Percentiles rank a stretch among this genome's conserved stretches.
These are phyloP conservation scores for Astropecten irregularis DNA, from an alignment of 53 echinoderm and acorn worm genomes.

Conservation along the genomic window DNA sequence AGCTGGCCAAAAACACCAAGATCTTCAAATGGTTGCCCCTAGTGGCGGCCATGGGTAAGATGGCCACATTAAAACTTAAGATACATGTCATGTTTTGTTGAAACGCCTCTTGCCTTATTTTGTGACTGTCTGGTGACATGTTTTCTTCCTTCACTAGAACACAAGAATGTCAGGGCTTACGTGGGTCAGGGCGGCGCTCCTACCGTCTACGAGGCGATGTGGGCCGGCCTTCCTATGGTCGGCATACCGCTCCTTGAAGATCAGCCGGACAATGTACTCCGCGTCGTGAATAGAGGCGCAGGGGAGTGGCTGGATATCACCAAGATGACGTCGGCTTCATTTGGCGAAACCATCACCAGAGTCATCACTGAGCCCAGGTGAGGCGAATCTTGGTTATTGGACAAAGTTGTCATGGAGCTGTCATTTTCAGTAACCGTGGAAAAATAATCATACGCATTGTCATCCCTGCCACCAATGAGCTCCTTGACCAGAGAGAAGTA, in stretches of 20 bases:
- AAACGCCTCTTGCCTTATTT: background rate
- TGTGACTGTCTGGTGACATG: background rate
- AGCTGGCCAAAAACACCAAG: background rate
- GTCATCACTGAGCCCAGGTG: background rate
- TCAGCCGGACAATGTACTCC: background rate
- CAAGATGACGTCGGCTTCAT: background rate
- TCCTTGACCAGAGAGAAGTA: too few species aligned
- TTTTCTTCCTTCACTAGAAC: background rate
- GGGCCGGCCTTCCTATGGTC: constrained; percentile 8
- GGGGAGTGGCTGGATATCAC: background rate
- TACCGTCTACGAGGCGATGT: background rate
- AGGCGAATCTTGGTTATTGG: background rate
- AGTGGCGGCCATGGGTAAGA: background rate
- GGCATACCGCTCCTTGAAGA: constrained; percentile 2
- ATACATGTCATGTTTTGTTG: too few species aligned
- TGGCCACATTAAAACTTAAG: too few species aligned
- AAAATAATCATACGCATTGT: too few species aligned
- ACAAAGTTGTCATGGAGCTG: too few species aligned
- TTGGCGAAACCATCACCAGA: background rate
- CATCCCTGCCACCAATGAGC: too few species aligned
- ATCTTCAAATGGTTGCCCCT: background rate
- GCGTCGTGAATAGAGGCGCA: background rate
- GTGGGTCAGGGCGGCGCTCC: background rate
- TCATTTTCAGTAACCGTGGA: too few species aligned
- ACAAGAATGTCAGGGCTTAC: background rate